Conservation (phyloP, 1,140 invertebrate species). For the Drosophila miranda region DNA sequence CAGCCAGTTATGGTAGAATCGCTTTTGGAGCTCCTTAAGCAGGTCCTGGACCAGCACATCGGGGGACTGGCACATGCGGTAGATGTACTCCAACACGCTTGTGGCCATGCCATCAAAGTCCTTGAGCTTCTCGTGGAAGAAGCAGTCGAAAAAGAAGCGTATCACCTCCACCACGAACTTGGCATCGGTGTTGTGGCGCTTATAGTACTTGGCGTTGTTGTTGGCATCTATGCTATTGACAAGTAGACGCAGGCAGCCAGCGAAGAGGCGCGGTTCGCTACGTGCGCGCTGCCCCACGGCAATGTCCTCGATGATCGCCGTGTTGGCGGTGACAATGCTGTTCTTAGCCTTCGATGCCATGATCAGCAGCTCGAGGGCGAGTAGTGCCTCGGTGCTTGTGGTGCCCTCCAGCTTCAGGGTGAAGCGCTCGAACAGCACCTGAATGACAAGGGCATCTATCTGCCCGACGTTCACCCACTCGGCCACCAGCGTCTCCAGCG, state of each 20-base stretch:
- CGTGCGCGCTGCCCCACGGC: constrained; percentile 71
- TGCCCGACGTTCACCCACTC: constrained; percentile 87
- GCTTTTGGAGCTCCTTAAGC: constrained; percentile 48
- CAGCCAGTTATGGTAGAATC: constrained; percentile 55
- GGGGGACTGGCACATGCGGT: constrained; percentile 73
- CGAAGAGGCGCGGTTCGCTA: constrained; percentile 72
- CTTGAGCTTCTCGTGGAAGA: constrained; percentile 58
- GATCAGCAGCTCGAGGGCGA: constrained; percentile 88
- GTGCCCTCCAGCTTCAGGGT: constrained; percentile 89
- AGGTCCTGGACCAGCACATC: constrained; percentile 74
- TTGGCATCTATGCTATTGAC: constrained; percentile 67
- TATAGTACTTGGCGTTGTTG: constrained; percentile 66
- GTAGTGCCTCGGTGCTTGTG: constrained; percentile 86
- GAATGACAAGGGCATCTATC: constrained; percentile 83
- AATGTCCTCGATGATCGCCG: constrained; percentile 83
- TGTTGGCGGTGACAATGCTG: constrained; percentile 84
- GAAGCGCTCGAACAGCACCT: constrained; percentile 92
- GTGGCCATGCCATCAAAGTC: constrained; percentile 74
- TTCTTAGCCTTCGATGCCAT: constrained; percentile 87
- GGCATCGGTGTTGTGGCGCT: constrained; percentile 56
- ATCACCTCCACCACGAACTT: constrained; percentile 58
- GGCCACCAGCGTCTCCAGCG: constrained; percentile 87
- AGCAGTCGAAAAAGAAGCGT: constrained; percentile 61
- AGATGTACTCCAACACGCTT: constrained; percentile 70
- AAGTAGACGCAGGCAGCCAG: constrained; percentile 64